Evolutionary conservation across 2,113 vertebrate genomes (phyloP), one percentile per base, ranked within the genome.

Genomic region (Petaurus breviceps): DNA sequence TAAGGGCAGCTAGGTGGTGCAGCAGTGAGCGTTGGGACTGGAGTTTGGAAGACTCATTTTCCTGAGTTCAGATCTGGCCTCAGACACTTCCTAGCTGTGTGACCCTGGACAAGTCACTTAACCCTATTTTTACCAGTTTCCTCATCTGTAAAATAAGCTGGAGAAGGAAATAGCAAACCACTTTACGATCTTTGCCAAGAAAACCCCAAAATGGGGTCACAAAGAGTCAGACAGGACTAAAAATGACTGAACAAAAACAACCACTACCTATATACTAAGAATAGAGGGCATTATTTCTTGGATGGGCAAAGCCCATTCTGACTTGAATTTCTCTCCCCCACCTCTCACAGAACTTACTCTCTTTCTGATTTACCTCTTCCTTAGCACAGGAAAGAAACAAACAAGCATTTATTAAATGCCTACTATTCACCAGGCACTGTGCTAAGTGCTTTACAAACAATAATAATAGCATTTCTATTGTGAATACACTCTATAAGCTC

Each of bases 351-450:
- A 43, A 84, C 22, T 31, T 0, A 0, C 16, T 51, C 4, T 91
- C 31, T n/a, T 51, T 47, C 24, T 28, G 54, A 84, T 57, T 97
- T 91, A 92, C 53, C 95, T 94, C 61, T 96, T 92, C 90, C 91
- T 90, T 53, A 12, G 90, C 19, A n/a, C 16, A 84, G 37, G 16
- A 84, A 43, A 5, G 68, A 84, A 77, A 22, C 68, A 77, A 84
- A 43, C 16, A 84, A 84, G 7, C 68, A 84, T 84, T 84, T 43
- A 43, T 84, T 84, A 84, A 84, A 84, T 2, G 3, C 37, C 14
- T 77, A 61, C 55, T 61, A 31, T 28, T 9, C 10, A 11, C 57
- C 28, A 31, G 57, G 55, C 8, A 28, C 1, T 68, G 31, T 14
- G 31, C 28, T 68, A 68, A 68, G 12, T 68, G 61, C 3, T 68